Conservation (phyloP, 2,888 invertebrate species). For the Pachycephus smyrnensis region DNA sequence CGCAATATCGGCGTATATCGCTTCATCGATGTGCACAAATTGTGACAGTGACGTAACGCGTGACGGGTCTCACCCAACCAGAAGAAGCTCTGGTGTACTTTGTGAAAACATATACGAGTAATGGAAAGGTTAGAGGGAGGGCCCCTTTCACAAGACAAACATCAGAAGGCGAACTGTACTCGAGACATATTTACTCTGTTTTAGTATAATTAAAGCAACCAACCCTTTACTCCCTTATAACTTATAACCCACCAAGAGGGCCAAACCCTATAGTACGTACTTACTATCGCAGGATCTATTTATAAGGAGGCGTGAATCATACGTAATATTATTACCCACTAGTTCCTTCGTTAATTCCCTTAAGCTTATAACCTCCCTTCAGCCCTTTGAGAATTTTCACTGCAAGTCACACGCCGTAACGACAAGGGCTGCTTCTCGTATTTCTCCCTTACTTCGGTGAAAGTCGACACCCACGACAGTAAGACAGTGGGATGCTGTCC, state of each 20-base stretch:
- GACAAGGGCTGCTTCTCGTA: neutral
- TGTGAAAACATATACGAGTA: neutral
- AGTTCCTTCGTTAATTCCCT: neutral
- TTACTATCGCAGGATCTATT: neutral
- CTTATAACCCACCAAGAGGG: neutral
- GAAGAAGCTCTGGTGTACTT: neutral
- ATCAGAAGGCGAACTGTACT: slow-evolving; percentile 1
- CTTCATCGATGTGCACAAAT: neutral
- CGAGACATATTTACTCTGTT: slow-evolving; percentile 6
- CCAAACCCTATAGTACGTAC: neutral
- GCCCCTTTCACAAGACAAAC: neutral
- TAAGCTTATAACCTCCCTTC: neutral
- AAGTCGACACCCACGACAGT: neutral
- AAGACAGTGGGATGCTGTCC: neutral
- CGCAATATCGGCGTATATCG: neutral
- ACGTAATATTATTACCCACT: neutral
- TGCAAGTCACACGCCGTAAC: neutral
- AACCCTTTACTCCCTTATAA: neutral
- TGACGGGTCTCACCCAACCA: neutral
- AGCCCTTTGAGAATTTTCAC: neutral
- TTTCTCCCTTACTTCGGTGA: neutral
- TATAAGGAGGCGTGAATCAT: neutral
- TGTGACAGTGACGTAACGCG: neutral
- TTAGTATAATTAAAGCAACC: slow-evolving; percentile 3
- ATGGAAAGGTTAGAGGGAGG: neutral